These are phyloP conservation scores for Pelobates cultripes DNA, from an alignment of 2,797 vertebrate genomes.

Conservation along the genomic window DNA sequence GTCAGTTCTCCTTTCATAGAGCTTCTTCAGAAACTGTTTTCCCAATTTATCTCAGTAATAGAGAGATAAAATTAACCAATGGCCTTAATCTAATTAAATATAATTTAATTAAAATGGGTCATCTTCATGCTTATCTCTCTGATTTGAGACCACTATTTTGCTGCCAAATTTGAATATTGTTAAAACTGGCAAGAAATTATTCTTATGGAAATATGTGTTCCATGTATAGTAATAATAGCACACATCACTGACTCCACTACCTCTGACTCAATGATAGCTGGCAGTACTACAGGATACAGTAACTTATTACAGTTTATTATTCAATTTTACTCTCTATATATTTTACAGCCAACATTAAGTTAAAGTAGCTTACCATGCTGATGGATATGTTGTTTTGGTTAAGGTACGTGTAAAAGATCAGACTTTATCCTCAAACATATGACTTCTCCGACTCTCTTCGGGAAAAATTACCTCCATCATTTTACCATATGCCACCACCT, in stretches of 20 bases:
- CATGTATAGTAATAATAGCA: conserved; percentile 30
- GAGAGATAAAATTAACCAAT: too few species aligned
- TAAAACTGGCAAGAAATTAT: conserved; percentile 30
- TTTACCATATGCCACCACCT: too few species aligned
- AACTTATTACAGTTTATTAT: conserved; percentile 40
- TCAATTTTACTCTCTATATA: conserved; percentile 27
- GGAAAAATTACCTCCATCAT: not conserved
- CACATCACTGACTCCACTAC: conserved; percentile 49
- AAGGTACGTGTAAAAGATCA: not conserved
- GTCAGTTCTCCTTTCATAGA: too few species aligned
- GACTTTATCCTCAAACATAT: not conserved
- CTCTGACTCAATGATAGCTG: conserved; percentile 44
- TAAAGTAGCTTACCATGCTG: not conserved
- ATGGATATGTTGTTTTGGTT: not conserved
- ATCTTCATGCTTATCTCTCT: conserved; percentile 13
- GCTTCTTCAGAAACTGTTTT: too few species aligned
- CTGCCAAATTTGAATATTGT: conserved; percentile 34
- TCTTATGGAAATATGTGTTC: conserved; percentile 30
- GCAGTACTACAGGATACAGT: conserved; percentile 30
- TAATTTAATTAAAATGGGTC: too few species aligned
- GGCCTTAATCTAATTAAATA: too few species aligned
- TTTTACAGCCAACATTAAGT: conserved; percentile 31
- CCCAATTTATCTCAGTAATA: too few species aligned
- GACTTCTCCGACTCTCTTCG: not conserved
- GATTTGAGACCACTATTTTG: conserved; percentile 10